These are phyloP conservation scores for Lampropteryx suffumata DNA, from an alignment of 2,888 invertebrate genomes.

Conservation along the genomic window DNA sequence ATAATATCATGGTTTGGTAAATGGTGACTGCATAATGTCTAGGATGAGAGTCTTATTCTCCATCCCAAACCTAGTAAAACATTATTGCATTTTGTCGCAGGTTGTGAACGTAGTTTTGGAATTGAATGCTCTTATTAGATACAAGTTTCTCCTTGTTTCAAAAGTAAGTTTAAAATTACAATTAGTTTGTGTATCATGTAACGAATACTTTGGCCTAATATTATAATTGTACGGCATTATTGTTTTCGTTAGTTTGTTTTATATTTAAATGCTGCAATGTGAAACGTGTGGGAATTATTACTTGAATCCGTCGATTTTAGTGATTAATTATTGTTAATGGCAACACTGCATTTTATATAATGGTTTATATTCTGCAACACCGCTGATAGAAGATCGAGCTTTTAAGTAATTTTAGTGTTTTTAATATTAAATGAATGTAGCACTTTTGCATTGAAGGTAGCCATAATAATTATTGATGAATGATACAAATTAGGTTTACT, in stretches of 20 bases:
- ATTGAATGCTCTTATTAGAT: conserved; percentile 19
- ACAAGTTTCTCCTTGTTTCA: conserved; percentile 3
- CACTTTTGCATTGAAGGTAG: conserved; percentile 42
- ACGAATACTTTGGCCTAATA: conserved; percentile 19
- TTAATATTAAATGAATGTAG: conserved; percentile 35
- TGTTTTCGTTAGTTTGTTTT: conserved; percentile 9
- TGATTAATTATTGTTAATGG: conserved; percentile 20
- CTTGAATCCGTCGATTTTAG: conserved; percentile 52
- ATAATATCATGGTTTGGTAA: no score
- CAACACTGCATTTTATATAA: conserved; percentile 31
- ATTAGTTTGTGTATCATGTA: no score
- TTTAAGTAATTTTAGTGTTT: conserved; percentile 40
- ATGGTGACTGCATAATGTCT: no score
- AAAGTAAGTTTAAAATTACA: no score
- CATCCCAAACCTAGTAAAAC: no score
- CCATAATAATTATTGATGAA: conserved; percentile 39
- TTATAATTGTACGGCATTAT: neutral
- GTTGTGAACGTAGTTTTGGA: conserved; percentile 44
- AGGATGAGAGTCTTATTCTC: no score
- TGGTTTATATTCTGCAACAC: no score
- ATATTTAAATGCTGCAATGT: conserved; percentile 5
- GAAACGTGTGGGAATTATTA: conserved; percentile 7
- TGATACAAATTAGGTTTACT: conserved; percentile 63
- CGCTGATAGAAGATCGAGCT: conserved; percentile 58
- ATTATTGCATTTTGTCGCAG: conserved; percentile 35